phyloP scores from a whole-genome alignment of 2,888 invertebrate species.

The Macrosiphum euphorbiae region DNA sequence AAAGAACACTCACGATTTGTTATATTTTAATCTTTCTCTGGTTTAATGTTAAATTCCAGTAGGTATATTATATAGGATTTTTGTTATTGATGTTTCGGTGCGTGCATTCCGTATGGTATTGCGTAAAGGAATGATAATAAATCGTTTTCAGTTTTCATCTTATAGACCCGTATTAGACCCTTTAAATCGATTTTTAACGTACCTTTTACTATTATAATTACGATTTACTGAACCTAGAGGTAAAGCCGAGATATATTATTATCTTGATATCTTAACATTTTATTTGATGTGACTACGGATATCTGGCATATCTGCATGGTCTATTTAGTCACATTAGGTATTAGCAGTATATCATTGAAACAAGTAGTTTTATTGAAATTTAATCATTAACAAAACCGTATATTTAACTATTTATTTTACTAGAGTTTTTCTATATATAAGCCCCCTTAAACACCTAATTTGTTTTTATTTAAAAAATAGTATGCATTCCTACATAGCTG shows the following conservation, averaged over 20 bases:
- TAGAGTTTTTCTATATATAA: no score
- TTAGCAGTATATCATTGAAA: neutral
- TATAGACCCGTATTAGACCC: neutral
- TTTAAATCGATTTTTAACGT: constrained; percentile 32
- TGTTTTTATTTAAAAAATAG: neutral
- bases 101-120: neutral
- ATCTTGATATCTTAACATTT: neutral
- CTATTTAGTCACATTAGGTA: neutral
- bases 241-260: neutral
- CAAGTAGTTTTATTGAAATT: neutral
- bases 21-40: neutral
- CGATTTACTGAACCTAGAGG: neutral
- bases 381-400: no score
- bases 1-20: neutral
- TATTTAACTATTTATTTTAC: neutral
- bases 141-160: neutral
- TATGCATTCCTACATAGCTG: no score
- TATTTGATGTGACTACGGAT: neutral
- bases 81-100: neutral
- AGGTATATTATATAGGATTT: neutral
- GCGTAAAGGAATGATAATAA: neutral
- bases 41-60: neutral
- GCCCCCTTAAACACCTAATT: neutral
- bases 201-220: neutral
- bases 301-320: neutral